Conservation (phyloP, 1,140 invertebrate genomes). For the Leucophenga varia region DNA sequence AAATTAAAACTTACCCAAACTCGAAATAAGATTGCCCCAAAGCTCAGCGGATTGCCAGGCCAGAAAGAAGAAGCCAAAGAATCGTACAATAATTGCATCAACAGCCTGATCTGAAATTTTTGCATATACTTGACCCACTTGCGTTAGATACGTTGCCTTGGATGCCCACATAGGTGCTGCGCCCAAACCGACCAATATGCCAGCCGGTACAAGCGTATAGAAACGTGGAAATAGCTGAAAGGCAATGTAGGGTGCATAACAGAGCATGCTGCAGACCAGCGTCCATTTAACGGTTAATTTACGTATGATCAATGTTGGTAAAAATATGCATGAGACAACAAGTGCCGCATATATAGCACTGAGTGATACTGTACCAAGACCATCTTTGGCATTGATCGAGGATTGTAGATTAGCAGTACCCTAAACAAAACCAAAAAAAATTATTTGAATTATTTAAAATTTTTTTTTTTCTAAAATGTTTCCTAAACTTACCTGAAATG, state of each 20-base stretch:
- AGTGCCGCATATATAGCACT: conserved; percentile 86
- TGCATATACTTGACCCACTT: conserved; percentile 85
- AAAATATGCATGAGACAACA: conserved; percentile 89
- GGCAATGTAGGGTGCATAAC: conserved; percentile 91
- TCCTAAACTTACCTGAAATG: conserved; percentile 66
- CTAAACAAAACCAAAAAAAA: conserved; percentile 49
- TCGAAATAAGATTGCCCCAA: conserved; percentile 96
- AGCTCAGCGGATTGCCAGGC: conserved; percentile 94
- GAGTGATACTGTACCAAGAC: conserved; percentile 80
- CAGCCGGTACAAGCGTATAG: conserved; percentile 89
- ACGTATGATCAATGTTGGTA: conserved; percentile 86
- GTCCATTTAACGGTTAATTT: conserved; percentile 94
- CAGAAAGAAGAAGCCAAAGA: conserved; percentile 98
- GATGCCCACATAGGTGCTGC: conserved; percentile 96
- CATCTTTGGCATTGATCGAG: conserved; percentile 80
- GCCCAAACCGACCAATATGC: conserved; percentile 83
- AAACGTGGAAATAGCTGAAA: conserved; percentile 88
- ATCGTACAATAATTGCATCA: conserved; percentile 88
- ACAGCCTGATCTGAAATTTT: conserved; percentile 82
- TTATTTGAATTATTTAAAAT: not conserved
- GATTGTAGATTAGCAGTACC: conserved; percentile 88
- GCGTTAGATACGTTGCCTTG: conserved; percentile 93
- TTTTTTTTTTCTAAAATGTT: not conserved
- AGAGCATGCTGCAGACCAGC: conserved; percentile 84
- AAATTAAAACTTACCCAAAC: conserved; percentile 62